Base-by-base conservation (phyloP, 2,113 vertebrate genomes). In the Podarcis muralis region DNA sequence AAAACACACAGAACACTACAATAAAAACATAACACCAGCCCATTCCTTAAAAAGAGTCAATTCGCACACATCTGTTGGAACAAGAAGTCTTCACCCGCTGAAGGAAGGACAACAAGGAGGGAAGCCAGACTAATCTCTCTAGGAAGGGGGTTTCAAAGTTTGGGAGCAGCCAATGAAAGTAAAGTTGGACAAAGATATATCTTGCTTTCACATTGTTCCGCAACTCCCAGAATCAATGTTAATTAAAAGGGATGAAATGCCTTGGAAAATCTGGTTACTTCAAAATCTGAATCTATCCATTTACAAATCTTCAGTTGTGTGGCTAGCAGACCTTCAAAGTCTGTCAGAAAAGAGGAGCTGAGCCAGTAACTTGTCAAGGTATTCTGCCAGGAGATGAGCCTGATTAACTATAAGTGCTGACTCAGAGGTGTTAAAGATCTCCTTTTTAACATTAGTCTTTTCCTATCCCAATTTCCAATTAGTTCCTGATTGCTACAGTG, bases 331-430 rank as follows among this genome's bases (percentile, higher is more conserved):
- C 76, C 12, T 7, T 86, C 59, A 32, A 89, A 83, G 40, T 3
- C 57, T 90, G 30, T n/a, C 16, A 15, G 5, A 86, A n/a, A 66
- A 15, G 48, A 88, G 69, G 22, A 53, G 59, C 40, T 82, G 43
- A 82, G 59, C 59, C 69, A 86, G 62, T 82, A 76, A 82, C 3
- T 59, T 82, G 78, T 76, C 78, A 68, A 69, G 8, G 5, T 75
- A 25, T 86, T 83, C 15, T 69, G 59, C 30, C 71, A 86, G 16
- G 20, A 85, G 53, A 86, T 86, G 71, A 86, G 59, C 25, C 79
- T 86, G 79, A 37, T 68, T 82, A 86, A 57, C 69, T 82, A 27
- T 74, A 90, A 90, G 72, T 83, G 88, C 88, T 77, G 71, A 77
- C 72, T 77, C 53, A 77, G 77, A 40, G 25, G 12, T 76, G 59